These are phyloP conservation scores for Drosophila varians DNA, from an alignment of 1,140 invertebrate genomes.

Conservation along the genomic window DNA sequence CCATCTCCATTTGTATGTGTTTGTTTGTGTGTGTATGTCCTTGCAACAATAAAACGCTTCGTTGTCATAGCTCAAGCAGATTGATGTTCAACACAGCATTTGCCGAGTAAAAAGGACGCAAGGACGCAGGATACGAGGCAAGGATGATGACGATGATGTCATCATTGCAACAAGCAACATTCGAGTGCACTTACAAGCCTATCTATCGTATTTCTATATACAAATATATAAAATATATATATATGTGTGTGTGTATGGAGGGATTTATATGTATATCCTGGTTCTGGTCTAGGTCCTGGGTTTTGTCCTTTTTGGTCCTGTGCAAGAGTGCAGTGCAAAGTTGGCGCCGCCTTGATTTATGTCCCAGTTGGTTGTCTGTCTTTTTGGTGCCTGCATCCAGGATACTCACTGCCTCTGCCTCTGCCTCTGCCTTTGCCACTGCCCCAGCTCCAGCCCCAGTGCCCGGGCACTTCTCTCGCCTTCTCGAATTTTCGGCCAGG, in stretches of 20 bases:
- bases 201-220: slow-evolving; percentile 50
- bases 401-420: slow-evolving; percentile 2
- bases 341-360: slow-evolving; percentile 60
- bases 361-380: slow-evolving; percentile 43
- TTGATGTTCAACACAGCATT: slow-evolving; percentile 62
- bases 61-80: slow-evolving; percentile 77
- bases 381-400: not conserved
- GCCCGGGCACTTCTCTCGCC: not conserved
- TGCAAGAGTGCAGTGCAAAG: slow-evolving; percentile 54
- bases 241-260: slow-evolving; percentile 14
- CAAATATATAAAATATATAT: slow-evolving; percentile 28
- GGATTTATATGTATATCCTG: not conserved
- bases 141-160: slow-evolving; percentile 43
- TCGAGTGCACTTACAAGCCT: slow-evolving; percentile 60
- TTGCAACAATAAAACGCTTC: slow-evolving; percentile 79
- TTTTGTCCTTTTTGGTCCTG: not conserved
- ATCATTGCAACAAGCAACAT: slow-evolving; percentile 58
- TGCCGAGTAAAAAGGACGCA: slow-evolving; percentile 11
- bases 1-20: not conserved
- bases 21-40: slow-evolving; percentile 28
- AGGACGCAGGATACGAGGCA: not conserved
- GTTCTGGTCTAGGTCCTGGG: slow-evolving; percentile 1
- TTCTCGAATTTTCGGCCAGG: slow-evolving; percentile 42
- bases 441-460: not conserved
- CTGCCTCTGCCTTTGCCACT: too few species aligned